A percentile compares a stretch with the other conserved stretches of the same genome.
These are phyloP conservation scores for Watsonalla cultraria DNA, from an alignment of 2,888 invertebrate species.

Conservation along the genomic window DNA sequence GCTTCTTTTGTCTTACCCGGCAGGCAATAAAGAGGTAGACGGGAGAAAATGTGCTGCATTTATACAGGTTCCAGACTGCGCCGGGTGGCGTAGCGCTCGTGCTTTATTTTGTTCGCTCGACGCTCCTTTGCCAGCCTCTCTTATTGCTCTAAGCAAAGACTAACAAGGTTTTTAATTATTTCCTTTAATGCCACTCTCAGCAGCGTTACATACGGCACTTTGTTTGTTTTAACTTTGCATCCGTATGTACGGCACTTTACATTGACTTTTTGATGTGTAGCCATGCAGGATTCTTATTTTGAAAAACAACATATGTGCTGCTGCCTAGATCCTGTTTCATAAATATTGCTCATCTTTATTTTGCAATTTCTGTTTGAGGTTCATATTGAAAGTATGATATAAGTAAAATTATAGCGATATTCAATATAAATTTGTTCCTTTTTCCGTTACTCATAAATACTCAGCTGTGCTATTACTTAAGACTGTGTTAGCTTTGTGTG, in stretches of 20 bases:
- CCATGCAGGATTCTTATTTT: constrained; percentile 4
- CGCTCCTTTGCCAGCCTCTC: constrained; percentile 61
- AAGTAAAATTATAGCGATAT: no score
- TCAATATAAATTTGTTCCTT: no score
- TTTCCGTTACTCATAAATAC: no score
- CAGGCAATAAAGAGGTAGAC: constrained; percentile 70
- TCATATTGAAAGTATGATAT: no score
- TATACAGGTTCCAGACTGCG: constrained; percentile 56
- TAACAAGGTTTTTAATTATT: constrained; percentile 77
- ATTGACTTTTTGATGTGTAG: neutral
- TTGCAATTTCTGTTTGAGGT: no score
- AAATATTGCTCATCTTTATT: no score
- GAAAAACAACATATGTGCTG: neutral
- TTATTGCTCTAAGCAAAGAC: constrained; percentile 65
- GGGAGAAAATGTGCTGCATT: constrained; percentile 70
- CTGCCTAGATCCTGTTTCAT: no score
- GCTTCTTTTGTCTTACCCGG: constrained; percentile 66
- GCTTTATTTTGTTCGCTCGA: constrained; percentile 62
- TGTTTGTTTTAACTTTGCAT: constrained; percentile 27
- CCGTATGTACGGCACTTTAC: constrained; percentile 6
- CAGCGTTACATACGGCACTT: constrained; percentile 39
- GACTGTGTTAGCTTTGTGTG: no score
- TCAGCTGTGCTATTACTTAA: no score
- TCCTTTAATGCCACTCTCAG: constrained; percentile 71
- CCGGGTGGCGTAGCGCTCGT: constrained; percentile 33